Conservation (phyloP, 2,113 vertebrate genomes). For the Calypte anna region DNA sequence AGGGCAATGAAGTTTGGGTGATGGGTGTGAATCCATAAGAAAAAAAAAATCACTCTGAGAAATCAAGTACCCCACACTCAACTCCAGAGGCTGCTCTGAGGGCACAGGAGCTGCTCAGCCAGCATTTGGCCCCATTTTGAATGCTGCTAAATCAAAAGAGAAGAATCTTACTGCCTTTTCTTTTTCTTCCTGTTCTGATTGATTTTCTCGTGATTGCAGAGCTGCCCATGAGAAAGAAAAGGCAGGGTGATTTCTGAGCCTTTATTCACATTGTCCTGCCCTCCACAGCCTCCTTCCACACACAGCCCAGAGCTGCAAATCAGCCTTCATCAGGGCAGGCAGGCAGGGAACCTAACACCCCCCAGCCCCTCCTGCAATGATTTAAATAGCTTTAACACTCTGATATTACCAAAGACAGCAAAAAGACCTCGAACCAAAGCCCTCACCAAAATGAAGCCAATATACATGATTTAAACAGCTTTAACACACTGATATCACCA, state of each 20-base stretch:
- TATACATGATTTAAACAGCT: background rate
- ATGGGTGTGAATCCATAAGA: rapidly evolving
- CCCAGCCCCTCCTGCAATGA: rapidly evolving
- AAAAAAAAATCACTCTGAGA: background rate
- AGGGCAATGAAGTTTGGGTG: background rate
- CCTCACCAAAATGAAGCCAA: background rate
- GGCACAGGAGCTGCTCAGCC: background rate
- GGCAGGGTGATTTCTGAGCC: background rate
- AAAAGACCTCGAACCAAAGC: background rate
- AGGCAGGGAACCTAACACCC: background rate
- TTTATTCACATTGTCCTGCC: background rate
- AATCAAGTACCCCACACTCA: background rate
- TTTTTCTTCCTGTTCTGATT: background rate
- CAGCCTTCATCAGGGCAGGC: background rate
- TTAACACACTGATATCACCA: rapidly evolving
- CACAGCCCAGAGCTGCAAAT: background rate
- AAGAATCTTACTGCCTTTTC: background rate
- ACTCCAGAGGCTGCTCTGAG: background rate
- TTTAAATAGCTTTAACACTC: background rate
- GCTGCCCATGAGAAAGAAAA: background rate
- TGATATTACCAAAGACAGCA: background rate
- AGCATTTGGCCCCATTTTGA: background rate
- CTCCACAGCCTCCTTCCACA: background rate
- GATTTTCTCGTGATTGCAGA: background rate
- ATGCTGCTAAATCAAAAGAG: background rate